A percentile compares a stretch with the other conserved stretches of the same genome.
These are phyloP conservation scores for Berghia stephanieae DNA, from an alignment of 1,140 invertebrate genomes.

Conservation along the genomic window DNA sequence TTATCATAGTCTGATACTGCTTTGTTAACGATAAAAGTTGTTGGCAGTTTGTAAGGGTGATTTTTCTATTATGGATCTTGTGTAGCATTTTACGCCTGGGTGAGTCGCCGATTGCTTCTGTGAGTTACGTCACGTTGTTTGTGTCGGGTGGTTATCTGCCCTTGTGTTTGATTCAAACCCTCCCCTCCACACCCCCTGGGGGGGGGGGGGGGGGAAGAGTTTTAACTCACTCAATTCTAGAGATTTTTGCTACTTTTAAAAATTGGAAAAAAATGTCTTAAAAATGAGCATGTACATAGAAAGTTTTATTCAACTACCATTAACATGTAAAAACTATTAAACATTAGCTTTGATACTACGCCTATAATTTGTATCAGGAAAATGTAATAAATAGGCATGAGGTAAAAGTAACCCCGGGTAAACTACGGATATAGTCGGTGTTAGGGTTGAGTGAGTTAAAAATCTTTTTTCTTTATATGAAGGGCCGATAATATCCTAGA, in stretches of 20 bases:
- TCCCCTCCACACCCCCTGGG: too few relatives aligned
- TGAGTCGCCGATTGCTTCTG: too few relatives aligned
- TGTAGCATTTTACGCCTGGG: too few relatives aligned
- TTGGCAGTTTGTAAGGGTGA: neutral
- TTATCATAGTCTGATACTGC: neutral
- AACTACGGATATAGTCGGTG: neutral
- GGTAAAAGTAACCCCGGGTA: conserved; percentile 30
- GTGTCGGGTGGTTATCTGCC: too few relatives aligned
- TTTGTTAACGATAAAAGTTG: neutral
- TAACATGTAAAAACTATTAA: neutral
- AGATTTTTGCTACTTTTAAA: too few relatives aligned
- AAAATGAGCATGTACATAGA: conserved; percentile 10
- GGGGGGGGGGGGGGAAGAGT: too few relatives aligned
- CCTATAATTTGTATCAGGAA: conserved; percentile 3
- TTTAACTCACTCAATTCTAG: too few relatives aligned
- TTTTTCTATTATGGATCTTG: too few relatives aligned
- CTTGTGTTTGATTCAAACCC: too few relatives aligned
- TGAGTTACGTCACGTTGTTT: too few relatives aligned
- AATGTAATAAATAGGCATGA: conserved; percentile 11
- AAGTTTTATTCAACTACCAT: neutral
- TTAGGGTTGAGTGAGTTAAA: neutral
- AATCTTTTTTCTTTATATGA: neutral
- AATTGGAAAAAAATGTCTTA: neutral
- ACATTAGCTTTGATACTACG: conserved; percentile 27
- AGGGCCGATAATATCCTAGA: neutral